phyloP scores from a whole-genome alignment of 2,888 invertebrate genomes.

The Sturmia bella region DNA sequence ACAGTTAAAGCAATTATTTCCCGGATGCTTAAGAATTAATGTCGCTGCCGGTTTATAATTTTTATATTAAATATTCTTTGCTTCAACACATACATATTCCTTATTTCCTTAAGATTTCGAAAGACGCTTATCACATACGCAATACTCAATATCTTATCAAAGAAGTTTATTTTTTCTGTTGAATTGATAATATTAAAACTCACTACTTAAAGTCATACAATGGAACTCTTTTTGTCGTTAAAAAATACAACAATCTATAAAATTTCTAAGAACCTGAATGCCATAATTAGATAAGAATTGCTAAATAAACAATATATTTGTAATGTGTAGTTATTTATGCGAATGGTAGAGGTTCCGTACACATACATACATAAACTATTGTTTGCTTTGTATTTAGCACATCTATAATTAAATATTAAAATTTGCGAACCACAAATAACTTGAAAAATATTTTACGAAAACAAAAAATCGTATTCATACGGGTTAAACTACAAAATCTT shows the following conservation, averaged over 20 bases:
- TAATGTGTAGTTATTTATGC: not conserved
- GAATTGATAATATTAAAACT: not conserved
- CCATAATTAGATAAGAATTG: constrained; percentile 62
- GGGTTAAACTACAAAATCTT: too few species aligned
- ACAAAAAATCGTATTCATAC: not conserved
- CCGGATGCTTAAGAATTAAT: too few species aligned
- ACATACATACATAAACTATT: not conserved
- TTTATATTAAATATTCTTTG: too few species aligned
- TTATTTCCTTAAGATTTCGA: too few species aligned
- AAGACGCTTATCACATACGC: too few species aligned
- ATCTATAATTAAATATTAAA: constrained; percentile 15
- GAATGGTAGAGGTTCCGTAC: not conserved
- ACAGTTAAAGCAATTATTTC: too few species aligned
- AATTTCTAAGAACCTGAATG: constrained; percentile 48
- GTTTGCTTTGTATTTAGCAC: constrained; percentile 15
- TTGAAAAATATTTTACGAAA: not conserved
- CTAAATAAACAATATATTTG: constrained; percentile 24
- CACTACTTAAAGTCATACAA: constrained; percentile 14
- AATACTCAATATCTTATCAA: too few species aligned
- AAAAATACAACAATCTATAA: constrained; percentile 32
- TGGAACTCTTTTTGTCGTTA: constrained; percentile 15
- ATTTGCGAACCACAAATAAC: constrained; percentile 7
- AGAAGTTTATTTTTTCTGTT: too few species aligned
- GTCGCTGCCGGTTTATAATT: too few species aligned
- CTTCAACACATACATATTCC: too few species aligned